These are phyloP conservation scores for Aphidius gifuensis DNA, from an alignment of 1,140 invertebrate genomes.

Conservation along the genomic window DNA sequence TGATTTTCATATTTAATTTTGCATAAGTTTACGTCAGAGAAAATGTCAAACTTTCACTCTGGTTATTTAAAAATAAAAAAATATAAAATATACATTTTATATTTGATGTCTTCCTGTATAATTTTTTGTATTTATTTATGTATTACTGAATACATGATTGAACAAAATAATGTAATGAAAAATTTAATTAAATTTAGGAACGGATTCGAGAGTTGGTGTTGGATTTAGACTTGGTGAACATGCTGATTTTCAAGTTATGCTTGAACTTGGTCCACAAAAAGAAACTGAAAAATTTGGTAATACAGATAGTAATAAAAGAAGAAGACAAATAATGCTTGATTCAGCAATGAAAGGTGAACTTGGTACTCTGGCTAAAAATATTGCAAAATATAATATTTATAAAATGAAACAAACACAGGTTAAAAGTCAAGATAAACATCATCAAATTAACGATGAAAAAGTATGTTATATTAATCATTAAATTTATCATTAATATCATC, in stretches of 20 bases:
- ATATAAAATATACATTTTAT: conserved; percentile 9
- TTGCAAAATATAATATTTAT: conserved; percentile 43
- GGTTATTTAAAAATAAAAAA: neutral
- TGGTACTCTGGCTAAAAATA: conserved; percentile 45
- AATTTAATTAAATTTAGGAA: conserved; percentile 56
- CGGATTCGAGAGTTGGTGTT: conserved; percentile 74
- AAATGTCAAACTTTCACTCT: conserved; percentile 17
- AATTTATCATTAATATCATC: conserved; percentile 1
- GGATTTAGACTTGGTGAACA: conserved; percentile 76
- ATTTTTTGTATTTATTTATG: neutral
- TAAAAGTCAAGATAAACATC: conserved; percentile 36
- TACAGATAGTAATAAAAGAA: conserved; percentile 39
- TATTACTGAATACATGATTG: no score
- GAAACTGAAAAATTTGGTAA: conserved; percentile 63
- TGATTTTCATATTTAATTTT: neutral
- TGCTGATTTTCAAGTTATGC: conserved; percentile 74
- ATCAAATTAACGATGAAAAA: conserved; percentile 26
- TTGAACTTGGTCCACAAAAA: conserved; percentile 74
- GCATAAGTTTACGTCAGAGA: conserved; percentile 21
- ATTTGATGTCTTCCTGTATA: neutral
- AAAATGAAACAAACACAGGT: conserved; percentile 6
- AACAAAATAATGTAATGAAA: conserved; percentile 5
- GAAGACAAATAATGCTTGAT: conserved; percentile 40
- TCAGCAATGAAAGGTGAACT: conserved; percentile 47
- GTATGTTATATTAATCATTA: conserved; percentile 9